Evolutionary conservation across 1,140 invertebrate genomes (phyloP).

Genomic region (Sinonovacula constricta): DNA sequence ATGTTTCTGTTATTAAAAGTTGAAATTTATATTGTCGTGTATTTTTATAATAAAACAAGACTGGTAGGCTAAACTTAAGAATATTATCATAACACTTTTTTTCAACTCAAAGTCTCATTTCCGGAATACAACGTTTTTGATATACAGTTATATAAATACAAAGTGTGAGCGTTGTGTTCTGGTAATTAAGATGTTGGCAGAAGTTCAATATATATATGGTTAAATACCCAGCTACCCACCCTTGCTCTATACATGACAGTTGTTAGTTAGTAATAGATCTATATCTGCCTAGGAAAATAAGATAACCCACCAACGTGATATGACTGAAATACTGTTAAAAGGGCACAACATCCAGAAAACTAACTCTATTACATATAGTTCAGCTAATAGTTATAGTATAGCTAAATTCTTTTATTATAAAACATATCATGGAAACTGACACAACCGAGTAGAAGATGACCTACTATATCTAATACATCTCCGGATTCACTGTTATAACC

Average conservation of each 20-base stretch:
- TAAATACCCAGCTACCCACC: too few species aligned
- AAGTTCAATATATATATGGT: too few species aligned
- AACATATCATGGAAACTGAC: constrained; percentile 19
- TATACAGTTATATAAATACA: neutral
- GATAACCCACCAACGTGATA: constrained; percentile 10
- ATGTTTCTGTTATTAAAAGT: constrained; percentile 29
- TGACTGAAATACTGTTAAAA: constrained; percentile 13
- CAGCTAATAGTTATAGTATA: neutral
- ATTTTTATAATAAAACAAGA: constrained; percentile 18
- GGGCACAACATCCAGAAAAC: constrained; percentile 15
- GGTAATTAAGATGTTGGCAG: too few species aligned
- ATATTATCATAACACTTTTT: constrained; percentile 8
- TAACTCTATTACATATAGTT: constrained; percentile 18
- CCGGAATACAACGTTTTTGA: neutral
- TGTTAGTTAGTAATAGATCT: too few species aligned
- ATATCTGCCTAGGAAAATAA: too few species aligned
- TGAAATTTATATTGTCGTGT: constrained; percentile 13
- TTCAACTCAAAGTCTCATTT: too few species aligned
- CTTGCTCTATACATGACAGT: too few species aligned
- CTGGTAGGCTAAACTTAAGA: constrained; percentile 12
- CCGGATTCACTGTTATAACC: constrained; percentile 5
- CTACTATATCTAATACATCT: constrained; percentile 25
- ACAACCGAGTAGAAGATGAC: constrained; percentile 24
- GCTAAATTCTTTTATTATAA: constrained; percentile 8
- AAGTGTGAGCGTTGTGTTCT: constrained; percentile 9